These are phyloP conservation scores for Galeopsomyia nigrocyanea DNA, from an alignment of 2,888 invertebrate species.

Conservation along the genomic window DNA sequence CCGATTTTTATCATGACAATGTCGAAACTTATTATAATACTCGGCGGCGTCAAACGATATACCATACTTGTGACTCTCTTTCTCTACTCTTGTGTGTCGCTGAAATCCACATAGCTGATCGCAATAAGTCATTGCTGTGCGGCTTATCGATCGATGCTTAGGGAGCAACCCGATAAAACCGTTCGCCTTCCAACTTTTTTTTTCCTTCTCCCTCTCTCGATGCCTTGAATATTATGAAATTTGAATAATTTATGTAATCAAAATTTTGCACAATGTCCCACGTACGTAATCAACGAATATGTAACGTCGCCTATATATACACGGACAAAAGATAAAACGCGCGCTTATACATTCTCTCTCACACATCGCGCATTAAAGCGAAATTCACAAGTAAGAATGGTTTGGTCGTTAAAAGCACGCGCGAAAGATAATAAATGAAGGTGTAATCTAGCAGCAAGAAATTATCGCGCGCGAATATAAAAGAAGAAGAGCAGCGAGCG, in stretches of 20 bases:
- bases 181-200: background rate
- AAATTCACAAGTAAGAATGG: too few species aligned
- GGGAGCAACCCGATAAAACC: background rate
- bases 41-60: background rate
- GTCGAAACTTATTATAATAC: slow-evolving; percentile 41
- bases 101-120: background rate
- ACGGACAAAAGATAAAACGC: too few species aligned
- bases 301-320: too few species aligned
- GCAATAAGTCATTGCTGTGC: slow-evolving; percentile 15
- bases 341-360: too few species aligned
- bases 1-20: slow-evolving; percentile 37
- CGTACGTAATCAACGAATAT: too few species aligned
- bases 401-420: too few species aligned
- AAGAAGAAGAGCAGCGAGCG: too few species aligned
- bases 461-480: too few species aligned
- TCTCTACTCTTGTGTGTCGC: background rate
- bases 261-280: too few species aligned
- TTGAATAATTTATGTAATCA: slow-evolving; percentile 7
- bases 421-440: too few species aligned
- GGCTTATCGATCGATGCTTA: slow-evolving; percentile 6
- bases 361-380: too few species aligned
- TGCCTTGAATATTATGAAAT: slow-evolving; percentile 2
- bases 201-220: background rate
- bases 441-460: too few species aligned
- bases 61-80: background rate